These are phyloP conservation scores for Steinernema khuongi DNA, from an alignment of 1,140 invertebrate species.

Conservation along the genomic window DNA sequence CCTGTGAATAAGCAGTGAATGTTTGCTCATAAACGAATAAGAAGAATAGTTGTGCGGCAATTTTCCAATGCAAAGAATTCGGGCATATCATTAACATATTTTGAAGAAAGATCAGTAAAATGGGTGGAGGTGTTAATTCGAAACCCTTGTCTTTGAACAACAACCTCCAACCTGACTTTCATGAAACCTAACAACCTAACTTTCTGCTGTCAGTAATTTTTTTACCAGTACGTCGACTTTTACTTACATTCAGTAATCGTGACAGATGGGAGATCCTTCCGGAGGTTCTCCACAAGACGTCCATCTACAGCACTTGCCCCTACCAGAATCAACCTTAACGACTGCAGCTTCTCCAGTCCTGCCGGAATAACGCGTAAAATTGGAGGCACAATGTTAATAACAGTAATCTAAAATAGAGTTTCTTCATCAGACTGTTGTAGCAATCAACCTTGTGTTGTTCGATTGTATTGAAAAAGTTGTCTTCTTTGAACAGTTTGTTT, in stretches of 20 bases:
- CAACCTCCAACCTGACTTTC: no score
- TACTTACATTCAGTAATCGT: not conserved
- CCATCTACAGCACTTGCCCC: not conserved
- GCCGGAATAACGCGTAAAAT: not conserved
- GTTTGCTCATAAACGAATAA: no score
- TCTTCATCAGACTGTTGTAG: not conserved
- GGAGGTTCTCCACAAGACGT: not conserved
- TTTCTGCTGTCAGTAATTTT: no score
- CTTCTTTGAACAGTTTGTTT: constrained; percentile 32
- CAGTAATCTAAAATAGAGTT: constrained; percentile 24
- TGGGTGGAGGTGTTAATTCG: no score
- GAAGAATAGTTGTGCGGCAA: no score
- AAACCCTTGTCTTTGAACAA: no score
- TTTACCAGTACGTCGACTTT: no score
- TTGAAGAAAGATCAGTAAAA: no score
- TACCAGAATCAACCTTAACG: not conserved
- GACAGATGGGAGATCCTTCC: not conserved
- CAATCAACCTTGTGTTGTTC: constrained; percentile 24
- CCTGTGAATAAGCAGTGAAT: no score
- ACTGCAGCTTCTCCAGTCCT: not conserved
- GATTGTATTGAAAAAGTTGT: constrained; percentile 24
- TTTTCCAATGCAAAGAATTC: no score
- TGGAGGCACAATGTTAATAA: constrained; percentile 30
- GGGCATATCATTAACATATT: no score
- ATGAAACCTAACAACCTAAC: no score